Evolutionary conservation across 2,797 vertebrate genomes (phyloP).

Genomic region (Gobionotothen gibberifrons): DNA sequence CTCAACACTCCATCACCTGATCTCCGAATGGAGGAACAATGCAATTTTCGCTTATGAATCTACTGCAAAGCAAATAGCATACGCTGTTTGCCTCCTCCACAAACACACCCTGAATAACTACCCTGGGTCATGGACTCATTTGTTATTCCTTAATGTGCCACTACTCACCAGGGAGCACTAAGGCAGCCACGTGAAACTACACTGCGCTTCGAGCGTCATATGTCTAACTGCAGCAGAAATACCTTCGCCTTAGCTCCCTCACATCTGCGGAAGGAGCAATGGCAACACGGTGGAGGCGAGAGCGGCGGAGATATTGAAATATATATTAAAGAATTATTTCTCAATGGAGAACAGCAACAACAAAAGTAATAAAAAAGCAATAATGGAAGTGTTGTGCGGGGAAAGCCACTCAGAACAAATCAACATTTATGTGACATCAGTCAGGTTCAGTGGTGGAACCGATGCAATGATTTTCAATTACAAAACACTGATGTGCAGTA

Average conservation of each 20-base stretch:
- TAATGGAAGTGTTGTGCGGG: slow-evolving; percentile 75
- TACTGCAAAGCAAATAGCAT: slow-evolving; percentile 76
- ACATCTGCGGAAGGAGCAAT: slow-evolving; percentile 45
- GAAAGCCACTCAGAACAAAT: slow-evolving; percentile 79
- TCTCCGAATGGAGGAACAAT: slow-evolving; percentile 76
- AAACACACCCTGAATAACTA: slow-evolving; percentile 78
- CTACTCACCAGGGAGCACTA: slow-evolving; percentile 72
- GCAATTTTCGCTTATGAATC: slow-evolving; percentile 83
- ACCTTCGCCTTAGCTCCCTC: slow-evolving; percentile 49
- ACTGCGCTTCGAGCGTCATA: slow-evolving; percentile 49
- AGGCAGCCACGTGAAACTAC: slow-evolving; percentile 69
- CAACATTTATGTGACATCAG: slow-evolving; percentile 80
- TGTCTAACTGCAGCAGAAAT: slow-evolving; percentile 65
- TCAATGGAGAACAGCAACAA: slow-evolving; percentile 80
- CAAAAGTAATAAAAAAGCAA: slow-evolving; percentile 83
- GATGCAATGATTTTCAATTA: slow-evolving; percentile 79
- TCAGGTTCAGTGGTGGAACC: slow-evolving; percentile 71
- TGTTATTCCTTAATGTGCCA: slow-evolving; percentile 83
- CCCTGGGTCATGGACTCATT: slow-evolving; percentile 78
- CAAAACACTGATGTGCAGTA: slow-evolving; percentile 60
- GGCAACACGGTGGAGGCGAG: slow-evolving; percentile 53
- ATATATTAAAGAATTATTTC: slow-evolving; percentile 83
- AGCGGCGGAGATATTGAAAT: slow-evolving; percentile 77
- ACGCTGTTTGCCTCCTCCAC: slow-evolving; percentile 64
- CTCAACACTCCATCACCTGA: slow-evolving; percentile 72